Evolutionary conservation across 1,140 invertebrate species (phyloP), one percentile per base, ranked within the genome.

Genomic region (Nasonia longicornis): DNA sequence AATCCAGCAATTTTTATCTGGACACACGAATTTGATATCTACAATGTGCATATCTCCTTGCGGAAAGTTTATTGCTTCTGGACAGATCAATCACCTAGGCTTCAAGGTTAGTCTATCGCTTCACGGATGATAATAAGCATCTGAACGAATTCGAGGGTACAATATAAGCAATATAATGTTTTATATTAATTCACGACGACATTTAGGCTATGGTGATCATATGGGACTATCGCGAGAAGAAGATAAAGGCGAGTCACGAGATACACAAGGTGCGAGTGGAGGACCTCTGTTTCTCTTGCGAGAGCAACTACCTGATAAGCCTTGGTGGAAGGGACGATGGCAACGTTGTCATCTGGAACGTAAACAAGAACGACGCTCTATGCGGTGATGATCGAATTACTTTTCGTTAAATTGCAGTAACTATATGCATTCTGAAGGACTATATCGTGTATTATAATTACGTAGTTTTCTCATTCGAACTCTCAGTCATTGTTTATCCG

Each of bases 271-370:
- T 95, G 0, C 94, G 96, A 70, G 94, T 98, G 0, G 95, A 97
- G 90, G 93, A 95, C 12, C 90, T 98, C 14, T 92, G 93, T 20
- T 98, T 98, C 88, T 96, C 96, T 0, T 92, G 93, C 35, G 94
- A 96, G 87, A 96, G 96, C 82, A 92, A 92, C 67, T 97, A 95
- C 88, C 91, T 98, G 74, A 93, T 97, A 52, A 96, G 96, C 3
- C 91, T 98, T 48, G 97, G 97, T 20, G 97, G 97, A 1, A 93
- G 94, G 83, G 97, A 98, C 89, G 97, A 97, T 89, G 95, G 96
- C 31, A 94, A 94, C 84, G 93, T 96, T 38, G 92, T 96, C 42
- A 92, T 96, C 10, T 96, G 93, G 92, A 93, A 96, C 86, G 93
- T 96, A 74, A 85, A 91, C 45, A 91, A 91, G 2, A 92, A 91